Evolutionary conservation across 2,888 invertebrate genomes (phyloP).

Genomic region (Apamea sordens): DNA sequence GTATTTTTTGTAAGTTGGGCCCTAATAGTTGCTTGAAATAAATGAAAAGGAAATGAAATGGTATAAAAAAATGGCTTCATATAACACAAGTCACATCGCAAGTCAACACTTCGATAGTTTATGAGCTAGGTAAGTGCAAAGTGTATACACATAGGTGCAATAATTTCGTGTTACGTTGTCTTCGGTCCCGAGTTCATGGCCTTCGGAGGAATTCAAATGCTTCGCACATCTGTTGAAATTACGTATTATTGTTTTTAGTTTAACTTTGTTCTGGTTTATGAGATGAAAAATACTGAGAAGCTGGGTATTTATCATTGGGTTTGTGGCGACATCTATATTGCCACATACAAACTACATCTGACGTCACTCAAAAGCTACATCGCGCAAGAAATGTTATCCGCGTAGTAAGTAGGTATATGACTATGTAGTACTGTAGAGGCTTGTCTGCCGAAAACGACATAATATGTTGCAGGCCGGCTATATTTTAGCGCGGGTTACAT

Average conservation of each 20-base stretch:
- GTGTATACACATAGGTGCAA: conserved; percentile 59
- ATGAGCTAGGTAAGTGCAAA: conserved; percentile 36
- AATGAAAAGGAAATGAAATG: neutral
- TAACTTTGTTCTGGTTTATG: conserved; percentile 69
- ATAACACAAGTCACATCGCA: conserved; percentile 4
- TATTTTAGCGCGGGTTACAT: too few species aligned
- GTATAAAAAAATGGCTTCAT: neutral
- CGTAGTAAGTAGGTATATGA: neutral
- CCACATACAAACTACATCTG: conserved; percentile 3
- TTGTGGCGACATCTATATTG: conserved; percentile 8
- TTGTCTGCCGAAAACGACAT: too few species aligned
- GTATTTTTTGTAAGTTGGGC: neutral
- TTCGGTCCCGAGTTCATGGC: conserved; percentile 74
- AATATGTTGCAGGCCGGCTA: too few species aligned
- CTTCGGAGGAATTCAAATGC: conserved; percentile 61
- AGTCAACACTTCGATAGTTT: conserved; percentile 20
- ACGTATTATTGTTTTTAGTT: conserved; percentile 66
- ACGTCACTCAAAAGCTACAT: conserved; percentile 1
- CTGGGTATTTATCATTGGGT: neutral
- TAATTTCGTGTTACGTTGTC: conserved; percentile 69
- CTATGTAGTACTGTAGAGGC: neutral
- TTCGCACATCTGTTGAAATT: conserved; percentile 39
- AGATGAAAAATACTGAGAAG: conserved; percentile 41
- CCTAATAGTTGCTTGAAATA: neutral
- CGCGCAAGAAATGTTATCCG: neutral